phyloP scores from a whole-genome alignment of 2,113 vertebrate genomes.

The Xenopus borealis region DNA sequence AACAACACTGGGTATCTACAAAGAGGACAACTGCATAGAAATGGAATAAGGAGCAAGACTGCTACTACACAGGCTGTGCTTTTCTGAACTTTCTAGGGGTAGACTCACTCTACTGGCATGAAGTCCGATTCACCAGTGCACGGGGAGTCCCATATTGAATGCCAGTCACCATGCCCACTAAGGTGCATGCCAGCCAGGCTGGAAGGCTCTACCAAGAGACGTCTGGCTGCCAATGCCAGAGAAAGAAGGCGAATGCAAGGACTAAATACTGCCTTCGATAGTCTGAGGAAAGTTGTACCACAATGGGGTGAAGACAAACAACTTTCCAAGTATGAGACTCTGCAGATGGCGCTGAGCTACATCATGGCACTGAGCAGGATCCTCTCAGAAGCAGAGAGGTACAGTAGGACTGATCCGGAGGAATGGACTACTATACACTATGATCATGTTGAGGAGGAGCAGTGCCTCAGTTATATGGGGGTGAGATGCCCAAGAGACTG shows the following conservation, averaged over 20 bases:
- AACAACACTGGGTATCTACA: not conserved
- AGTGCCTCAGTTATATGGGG: constrained; percentile 61
- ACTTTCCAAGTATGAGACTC: constrained; percentile 95
- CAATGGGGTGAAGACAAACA: constrained; percentile 97
- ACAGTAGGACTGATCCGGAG: constrained; percentile 61
- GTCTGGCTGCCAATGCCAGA: constrained; percentile 89
- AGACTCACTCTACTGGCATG: constrained; percentile 59
- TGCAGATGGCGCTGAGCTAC: constrained; percentile 98
- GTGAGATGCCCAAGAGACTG: constrained; percentile 59
- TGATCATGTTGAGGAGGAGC: constrained; percentile 71
- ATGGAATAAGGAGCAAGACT: not conserved
- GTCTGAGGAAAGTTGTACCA: constrained; percentile 87
- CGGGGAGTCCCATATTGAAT: constrained; percentile 54
- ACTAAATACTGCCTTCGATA: constrained; percentile 90
- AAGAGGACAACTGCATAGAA: not conserved
- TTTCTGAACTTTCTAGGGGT: not conserved
- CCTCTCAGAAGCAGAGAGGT: constrained; percentile 78
- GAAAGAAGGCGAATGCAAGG: constrained; percentile 94
- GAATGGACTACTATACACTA: constrained; percentile 82
- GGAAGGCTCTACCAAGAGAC: constrained; percentile 74
- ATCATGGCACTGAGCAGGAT: constrained; percentile 95
- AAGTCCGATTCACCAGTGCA: constrained; percentile 68
- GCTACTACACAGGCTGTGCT: not conserved
- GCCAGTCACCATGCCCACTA: constrained; percentile 40
- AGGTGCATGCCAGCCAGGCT: constrained; percentile 65